Evolutionary conservation across 2,888 invertebrate species (phyloP).

Genomic region (Nomada ruficornis): DNA sequence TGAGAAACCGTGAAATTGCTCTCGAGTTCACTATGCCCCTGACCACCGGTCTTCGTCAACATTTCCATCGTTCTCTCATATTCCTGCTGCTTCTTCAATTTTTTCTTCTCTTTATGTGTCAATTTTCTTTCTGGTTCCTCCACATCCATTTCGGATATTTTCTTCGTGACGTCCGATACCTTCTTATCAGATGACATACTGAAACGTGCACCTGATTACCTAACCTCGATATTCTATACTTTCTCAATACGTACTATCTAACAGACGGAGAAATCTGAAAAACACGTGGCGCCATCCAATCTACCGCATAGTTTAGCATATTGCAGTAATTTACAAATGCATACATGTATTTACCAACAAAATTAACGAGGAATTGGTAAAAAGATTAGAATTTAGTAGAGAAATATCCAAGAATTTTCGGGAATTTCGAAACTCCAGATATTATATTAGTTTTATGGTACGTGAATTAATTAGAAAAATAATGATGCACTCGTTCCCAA

Average conservation of each 20-base stretch:
- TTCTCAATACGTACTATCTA: constrained; percentile 12
- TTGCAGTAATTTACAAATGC: constrained; percentile 12
- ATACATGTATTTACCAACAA: neutral
- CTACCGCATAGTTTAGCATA: constrained; percentile 37
- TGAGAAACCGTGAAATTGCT: constrained; percentile 98
- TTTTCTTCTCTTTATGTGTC: constrained; percentile 96
- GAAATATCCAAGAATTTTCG: neutral
- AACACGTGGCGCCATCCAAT: constrained; percentile 62
- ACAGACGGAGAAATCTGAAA: constrained; percentile 15
- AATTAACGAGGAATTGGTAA: neutral
- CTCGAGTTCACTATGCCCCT: constrained; percentile 95
- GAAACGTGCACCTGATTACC: constrained; percentile 49
- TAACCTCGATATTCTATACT: constrained; percentile 59
- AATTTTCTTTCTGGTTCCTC: constrained; percentile 88
- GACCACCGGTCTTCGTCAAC: constrained; percentile 93
- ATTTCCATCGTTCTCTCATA: constrained; percentile 95
- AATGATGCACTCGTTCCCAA: no score
- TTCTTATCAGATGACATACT: constrained; percentile 73
- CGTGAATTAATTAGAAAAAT: neutral
- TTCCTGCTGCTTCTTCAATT: constrained; percentile 94
- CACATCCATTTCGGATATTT: constrained; percentile 76
- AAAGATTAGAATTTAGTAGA: neutral
- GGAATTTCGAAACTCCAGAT: neutral
- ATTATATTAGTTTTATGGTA: neutral
- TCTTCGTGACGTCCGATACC: constrained; percentile 71